Conservation (phyloP, 2,888 invertebrate genomes). For the Oxyscelio sp. region DNA sequence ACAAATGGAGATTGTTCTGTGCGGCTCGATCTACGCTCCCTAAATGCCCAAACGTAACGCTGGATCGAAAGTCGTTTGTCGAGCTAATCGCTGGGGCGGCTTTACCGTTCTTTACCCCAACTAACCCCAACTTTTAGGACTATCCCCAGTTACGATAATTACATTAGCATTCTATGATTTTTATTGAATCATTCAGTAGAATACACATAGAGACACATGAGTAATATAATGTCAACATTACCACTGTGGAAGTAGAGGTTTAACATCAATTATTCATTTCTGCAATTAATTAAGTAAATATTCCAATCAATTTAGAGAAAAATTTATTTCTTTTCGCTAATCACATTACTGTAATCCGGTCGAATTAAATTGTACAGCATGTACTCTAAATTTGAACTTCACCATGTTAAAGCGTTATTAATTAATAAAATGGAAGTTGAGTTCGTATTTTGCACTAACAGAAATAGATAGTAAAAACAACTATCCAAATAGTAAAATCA, state of each 20-base stretch:
- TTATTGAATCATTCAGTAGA: slow-evolving; percentile 83
- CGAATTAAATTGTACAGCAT: no score
- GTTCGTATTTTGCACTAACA: no score
- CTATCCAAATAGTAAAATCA: no score
- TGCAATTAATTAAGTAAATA: slow-evolving; percentile 55
- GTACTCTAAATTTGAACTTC: no score
- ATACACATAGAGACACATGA: slow-evolving; percentile 60
- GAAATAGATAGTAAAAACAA: no score
- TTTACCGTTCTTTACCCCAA: slow-evolving; percentile 74
- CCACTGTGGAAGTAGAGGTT: slow-evolving; percentile 35
- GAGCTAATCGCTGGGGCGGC: slow-evolving; percentile 87
- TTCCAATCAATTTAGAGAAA: slow-evolving; percentile 47
- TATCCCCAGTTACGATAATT: slow-evolving; percentile 85
- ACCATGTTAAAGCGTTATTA: no score
- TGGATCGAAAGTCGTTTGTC: slow-evolving; percentile 83
- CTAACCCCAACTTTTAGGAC: slow-evolving; percentile 83
- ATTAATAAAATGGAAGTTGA: no score
- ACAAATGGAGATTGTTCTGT: slow-evolving; percentile 60
- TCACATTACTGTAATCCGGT: no score
- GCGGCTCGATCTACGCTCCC: slow-evolving; percentile 41
- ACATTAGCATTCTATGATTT: slow-evolving; percentile 88
- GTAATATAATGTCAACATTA: slow-evolving; percentile 64
- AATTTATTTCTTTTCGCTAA: no score
- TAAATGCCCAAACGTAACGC: slow-evolving; percentile 64
- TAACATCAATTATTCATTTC: slow-evolving; percentile 65